Percentiles rank a stretch among this genome's conserved stretches.
Conservation (phyloP, 2,113 vertebrate species). For the Balaenoptera acutorostrata region DNA sequence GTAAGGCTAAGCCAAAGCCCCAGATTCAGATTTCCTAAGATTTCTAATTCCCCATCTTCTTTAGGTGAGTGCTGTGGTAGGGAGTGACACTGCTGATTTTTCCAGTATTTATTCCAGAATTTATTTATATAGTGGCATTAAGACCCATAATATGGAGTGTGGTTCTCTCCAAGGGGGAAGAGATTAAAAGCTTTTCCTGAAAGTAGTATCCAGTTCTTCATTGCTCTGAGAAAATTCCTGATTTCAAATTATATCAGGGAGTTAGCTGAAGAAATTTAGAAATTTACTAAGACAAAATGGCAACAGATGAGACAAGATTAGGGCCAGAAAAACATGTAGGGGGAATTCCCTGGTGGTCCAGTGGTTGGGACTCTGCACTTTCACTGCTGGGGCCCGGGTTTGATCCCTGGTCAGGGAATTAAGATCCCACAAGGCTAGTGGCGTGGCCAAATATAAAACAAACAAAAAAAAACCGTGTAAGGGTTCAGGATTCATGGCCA, state of each 20-base stretch:
- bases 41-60: background rate
- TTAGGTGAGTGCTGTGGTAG: background rate
- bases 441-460: too few species aligned
- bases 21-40: background rate
- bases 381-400: too few species aligned
- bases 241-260: background rate
- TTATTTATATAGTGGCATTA: background rate
- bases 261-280: background rate
- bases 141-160: background rate
- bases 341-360: too few species aligned
- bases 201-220: background rate
- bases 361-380: too few species aligned
- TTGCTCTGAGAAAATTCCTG: background rate
- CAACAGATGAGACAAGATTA: background rate
- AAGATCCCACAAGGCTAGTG: too few species aligned
- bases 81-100: background rate
- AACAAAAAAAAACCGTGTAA: too few species aligned
- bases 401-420: too few species aligned
- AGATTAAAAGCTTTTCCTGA: background rate
- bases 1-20: background rate
- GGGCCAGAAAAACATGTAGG: background rate
- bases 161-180: background rate
- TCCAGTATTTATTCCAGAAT: background rate
- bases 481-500: background rate
- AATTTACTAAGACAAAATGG: background rate